A percentile compares a stretch with the other conserved stretches of the same genome.
Evolutionary conservation across 2,888 invertebrate genomes (phyloP).

Genomic region (Blastobasis lacticolella): DNA sequence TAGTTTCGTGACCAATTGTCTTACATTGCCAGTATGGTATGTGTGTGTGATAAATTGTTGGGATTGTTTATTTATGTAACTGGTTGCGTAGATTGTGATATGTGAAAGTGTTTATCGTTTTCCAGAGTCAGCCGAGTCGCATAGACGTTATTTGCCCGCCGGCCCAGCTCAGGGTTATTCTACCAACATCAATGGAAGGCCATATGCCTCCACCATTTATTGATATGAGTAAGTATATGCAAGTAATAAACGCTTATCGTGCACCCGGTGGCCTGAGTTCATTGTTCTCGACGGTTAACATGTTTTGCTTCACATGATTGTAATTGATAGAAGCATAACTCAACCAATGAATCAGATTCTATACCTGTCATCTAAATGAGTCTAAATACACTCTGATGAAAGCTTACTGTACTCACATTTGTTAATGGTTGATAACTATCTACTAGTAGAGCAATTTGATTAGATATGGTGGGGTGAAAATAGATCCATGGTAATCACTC

Average conservation of each 20-base stretch:
- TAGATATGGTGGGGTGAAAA: too few species aligned
- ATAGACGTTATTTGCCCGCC: slow-evolving; percentile 46
- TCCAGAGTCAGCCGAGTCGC: slow-evolving; percentile 47
- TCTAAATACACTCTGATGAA: too few species aligned
- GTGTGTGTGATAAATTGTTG: slow-evolving; percentile 23
- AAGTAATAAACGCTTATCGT: slow-evolving; percentile 8
- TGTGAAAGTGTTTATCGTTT: slow-evolving; percentile 42
- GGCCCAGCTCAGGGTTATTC: slow-evolving; percentile 55
- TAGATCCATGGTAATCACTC: too few species aligned
- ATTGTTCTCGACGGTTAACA: slow-evolving; percentile 6
- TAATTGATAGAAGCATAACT: too few species aligned
- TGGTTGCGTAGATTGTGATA: slow-evolving; percentile 32
- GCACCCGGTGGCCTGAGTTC: slow-evolving; percentile 7
- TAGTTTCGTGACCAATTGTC: neutral
- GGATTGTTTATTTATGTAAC: slow-evolving; percentile 60
- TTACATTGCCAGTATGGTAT: slow-evolving; percentile 31
- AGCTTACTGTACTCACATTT: too few species aligned
- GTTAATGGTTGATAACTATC: too few species aligned
- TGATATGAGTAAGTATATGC: slow-evolving; percentile 46
- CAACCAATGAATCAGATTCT: too few species aligned
- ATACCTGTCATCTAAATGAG: too few species aligned
- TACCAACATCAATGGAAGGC: slow-evolving; percentile 44
- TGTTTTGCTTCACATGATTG: neutral
- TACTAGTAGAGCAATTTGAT: too few species aligned
- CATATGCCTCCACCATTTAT: slow-evolving; percentile 53